Base-by-base conservation (phyloP, 2,888 invertebrate genomes). In the Spicauda simplicius region DNA sequence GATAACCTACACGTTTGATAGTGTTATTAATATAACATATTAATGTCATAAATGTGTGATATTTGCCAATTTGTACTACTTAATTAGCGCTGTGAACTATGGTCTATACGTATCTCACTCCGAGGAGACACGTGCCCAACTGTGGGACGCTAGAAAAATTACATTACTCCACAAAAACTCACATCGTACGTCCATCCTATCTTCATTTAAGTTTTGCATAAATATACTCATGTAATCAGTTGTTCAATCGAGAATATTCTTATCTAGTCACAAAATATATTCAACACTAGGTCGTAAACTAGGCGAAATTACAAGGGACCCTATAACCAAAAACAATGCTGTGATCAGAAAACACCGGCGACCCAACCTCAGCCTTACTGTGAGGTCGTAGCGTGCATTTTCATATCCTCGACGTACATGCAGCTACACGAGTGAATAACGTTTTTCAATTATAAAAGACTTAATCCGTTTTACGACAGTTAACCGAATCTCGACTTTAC, bases 401-500 rank as follows among this genome's bases (percentile, higher is more conserved):
- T 64, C 72, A 67, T 72, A 64, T 76, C 78, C 77, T 74, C 70
- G 68, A 73, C 74, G 74, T 73, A 80, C 86, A 89, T 91, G 89
- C 91, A 90, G 86, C 90, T 87, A 85, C 82, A 84, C 85, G 82
- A 87, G 85, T 87, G 90, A 87, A 87, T 86, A 86, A 87, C 81
- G 87, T 92, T 91, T 91, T 88, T 87, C 86, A 88, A 87, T 88
- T 83, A 86, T 75, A 88, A 91, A 90, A 85, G 91, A 81, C 90
- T 80, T 88, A 88, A 87, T 87, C 85, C 83, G 77, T 82, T 80
- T 60, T 14, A n/a, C 10, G 14, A 11, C 0, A 45, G 64, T 37
- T 18, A 18, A 33, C 6, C 30, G 12, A 57, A 4, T 58, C 14
- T 53, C 14, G 19, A 18, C 62, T 68, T 18, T 68, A 58, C 4